phyloP scores from a whole-genome alignment of 2,888 invertebrate species.

The Xanthia togata region DNA sequence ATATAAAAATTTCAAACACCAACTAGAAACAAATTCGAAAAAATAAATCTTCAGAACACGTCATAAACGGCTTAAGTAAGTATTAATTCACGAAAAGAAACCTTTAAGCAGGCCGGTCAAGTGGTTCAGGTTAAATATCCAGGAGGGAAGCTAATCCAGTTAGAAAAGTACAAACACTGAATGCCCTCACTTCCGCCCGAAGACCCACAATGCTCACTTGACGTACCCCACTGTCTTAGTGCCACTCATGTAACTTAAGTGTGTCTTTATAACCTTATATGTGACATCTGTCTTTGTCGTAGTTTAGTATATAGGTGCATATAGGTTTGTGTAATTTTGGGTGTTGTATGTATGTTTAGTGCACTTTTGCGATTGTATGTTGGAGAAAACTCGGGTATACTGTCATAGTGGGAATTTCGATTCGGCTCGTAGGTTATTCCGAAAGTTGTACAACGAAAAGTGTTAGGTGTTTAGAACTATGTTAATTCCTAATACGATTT shows the following conservation, averaged over 20 bases:
- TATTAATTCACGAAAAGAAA: conserved; percentile 83
- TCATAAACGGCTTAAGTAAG: conserved; percentile 77
- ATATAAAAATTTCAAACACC: conserved; percentile 1
- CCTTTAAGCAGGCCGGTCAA: conserved; percentile 87
- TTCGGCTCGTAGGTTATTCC: background rate
- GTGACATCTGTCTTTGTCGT: conserved; percentile 42
- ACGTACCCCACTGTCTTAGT: conserved; percentile 89
- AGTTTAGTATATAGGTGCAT: background rate
- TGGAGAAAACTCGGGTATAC: background rate
- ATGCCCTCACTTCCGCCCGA: conserved; percentile 86
- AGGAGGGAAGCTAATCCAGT: conserved; percentile 85
- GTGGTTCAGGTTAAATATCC: conserved; percentile 88
- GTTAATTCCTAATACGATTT: background rate
- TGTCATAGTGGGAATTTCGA: background rate
- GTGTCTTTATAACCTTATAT: conserved; percentile 52
- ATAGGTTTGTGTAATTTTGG: conserved; percentile 4
- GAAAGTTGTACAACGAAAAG: background rate
- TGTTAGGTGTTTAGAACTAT: background rate
- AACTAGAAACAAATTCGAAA: conserved; percentile 36
- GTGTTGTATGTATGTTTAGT: background rate
- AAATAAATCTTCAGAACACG: conserved; percentile 61
- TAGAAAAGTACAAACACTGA: conserved; percentile 89
- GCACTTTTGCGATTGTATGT: conserved; percentile 13
- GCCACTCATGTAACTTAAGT: conserved; percentile 79
- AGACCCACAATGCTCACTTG: conserved; percentile 86